Conservation (phyloP, 1,140 invertebrate genomes). For the Dinoponera quadriceps region DNA sequence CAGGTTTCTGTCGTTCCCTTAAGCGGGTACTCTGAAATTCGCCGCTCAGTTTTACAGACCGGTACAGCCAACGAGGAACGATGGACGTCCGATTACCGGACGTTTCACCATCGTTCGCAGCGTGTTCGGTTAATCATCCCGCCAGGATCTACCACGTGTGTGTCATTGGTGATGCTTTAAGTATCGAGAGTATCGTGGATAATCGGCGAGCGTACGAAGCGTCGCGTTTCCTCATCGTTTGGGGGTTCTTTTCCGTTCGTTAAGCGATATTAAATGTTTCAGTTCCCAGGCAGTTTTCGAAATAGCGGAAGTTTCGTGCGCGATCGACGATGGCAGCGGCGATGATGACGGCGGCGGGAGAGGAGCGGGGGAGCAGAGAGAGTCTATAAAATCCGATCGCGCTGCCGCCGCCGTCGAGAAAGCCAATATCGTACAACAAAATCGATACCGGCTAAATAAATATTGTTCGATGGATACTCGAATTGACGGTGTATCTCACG, state of each 20-base stretch:
- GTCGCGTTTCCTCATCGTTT: background rate
- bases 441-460: slow-evolving; percentile 72
- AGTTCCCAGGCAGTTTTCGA: background rate
- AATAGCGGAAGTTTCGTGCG: background rate
- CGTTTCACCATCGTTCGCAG: no score
- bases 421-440: slow-evolving; percentile 71
- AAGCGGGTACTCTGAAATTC: no score
- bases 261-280: slow-evolving; percentile 22
- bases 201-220: background rate
- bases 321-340: background rate
- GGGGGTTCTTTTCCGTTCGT: background rate
- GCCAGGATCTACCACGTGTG: background rate
- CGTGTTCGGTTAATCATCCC: no score
- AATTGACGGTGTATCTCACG: slow-evolving; percentile 63
- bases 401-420: slow-evolving; percentile 37
- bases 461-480: slow-evolving; percentile 68
- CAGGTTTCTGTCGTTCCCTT: no score
- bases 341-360: background rate
- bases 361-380: background rate
- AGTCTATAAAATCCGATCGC: slow-evolving; percentile 58
- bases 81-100: no score
- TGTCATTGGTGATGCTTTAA: background rate
- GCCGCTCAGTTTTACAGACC: no score
- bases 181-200: background rate
- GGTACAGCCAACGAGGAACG: no score